Conservation (phyloP, 2,888 invertebrate genomes). For the Celastrina argiolus region DNA sequence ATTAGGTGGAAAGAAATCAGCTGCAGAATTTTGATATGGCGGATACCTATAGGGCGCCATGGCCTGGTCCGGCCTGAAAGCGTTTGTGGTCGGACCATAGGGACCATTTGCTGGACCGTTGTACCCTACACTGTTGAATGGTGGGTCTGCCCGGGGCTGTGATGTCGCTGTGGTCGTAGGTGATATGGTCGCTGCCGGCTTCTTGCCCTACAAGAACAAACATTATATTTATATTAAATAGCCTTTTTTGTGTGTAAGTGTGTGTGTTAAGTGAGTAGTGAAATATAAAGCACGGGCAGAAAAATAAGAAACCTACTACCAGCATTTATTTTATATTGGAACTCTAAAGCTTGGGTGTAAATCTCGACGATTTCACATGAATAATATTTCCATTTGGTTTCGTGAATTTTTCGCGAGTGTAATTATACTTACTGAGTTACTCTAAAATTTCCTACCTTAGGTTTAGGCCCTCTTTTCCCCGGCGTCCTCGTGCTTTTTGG, state of each 20-base stretch:
- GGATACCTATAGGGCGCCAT: slow-evolving; percentile 59
- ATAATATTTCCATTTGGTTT: no score
- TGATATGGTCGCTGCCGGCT: slow-evolving; percentile 72
- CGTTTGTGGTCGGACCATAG: slow-evolving; percentile 46
- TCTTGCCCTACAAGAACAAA: slow-evolving; percentile 44
- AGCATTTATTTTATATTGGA: no score
- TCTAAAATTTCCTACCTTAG: slow-evolving; percentile 43
- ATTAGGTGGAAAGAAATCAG: slow-evolving; percentile 71
- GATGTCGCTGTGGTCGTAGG: slow-evolving; percentile 57
- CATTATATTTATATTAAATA: no score
- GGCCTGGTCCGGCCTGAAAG: slow-evolving; percentile 47
- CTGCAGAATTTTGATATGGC: slow-evolving; percentile 57
- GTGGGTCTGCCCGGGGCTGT: slow-evolving; percentile 43
- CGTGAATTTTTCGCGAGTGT: no score
- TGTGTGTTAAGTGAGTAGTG: no score
- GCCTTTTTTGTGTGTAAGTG: no score
- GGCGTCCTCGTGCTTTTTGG: slow-evolving; percentile 49
- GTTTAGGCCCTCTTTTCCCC: slow-evolving; percentile 42
- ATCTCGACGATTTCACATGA: no score
- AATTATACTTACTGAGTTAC: no score
- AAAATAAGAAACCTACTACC: no score
- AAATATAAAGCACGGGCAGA: no score
- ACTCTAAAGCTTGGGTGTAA: no score
- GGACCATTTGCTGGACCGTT: slow-evolving; percentile 52
- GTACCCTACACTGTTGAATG: slow-evolving; percentile 48